Percentiles rank a stretch among this genome's conserved stretches.
phyloP scores from a whole-genome alignment of 2,797 vertebrate genomes.

The Presbytis comata region DNA sequence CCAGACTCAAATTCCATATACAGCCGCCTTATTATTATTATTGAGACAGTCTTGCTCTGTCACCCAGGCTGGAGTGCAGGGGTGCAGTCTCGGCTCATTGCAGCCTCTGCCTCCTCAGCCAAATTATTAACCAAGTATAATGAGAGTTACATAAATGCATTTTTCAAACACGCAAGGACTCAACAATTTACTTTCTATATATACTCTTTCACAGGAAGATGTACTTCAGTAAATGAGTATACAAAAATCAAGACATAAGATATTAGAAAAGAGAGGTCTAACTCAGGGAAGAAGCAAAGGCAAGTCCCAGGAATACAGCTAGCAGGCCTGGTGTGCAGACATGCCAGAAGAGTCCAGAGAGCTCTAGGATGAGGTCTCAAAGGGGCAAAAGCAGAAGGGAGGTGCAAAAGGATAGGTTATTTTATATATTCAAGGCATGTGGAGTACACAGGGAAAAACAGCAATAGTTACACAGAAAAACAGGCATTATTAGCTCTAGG shows the following conservation, averaged over 20 bases:
- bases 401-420: not conserved
- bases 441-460: not conserved
- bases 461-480: not conserved
- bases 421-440: not conserved
- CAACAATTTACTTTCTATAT: not conserved
- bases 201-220: not conserved
- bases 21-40: not conserved
- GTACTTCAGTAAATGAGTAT: not conserved
- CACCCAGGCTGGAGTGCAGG: not conserved
- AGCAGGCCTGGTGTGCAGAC: not conserved
- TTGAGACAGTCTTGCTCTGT: not conserved
- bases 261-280: not conserved
- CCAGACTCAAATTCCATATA: not conserved
- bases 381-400: not conserved
- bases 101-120: not conserved
- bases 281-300: not conserved
- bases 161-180: not conserved
- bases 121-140: not conserved
- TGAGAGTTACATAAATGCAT: not conserved
- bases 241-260: not conserved
- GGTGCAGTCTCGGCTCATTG: too few relatives aligned
- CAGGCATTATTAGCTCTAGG: not conserved
- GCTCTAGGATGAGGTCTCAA: not conserved
- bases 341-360: not conserved
- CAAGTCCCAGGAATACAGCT: not conserved